Conservation (phyloP, 2,888 invertebrate species). For the Chromoteleia sp. region DNA sequence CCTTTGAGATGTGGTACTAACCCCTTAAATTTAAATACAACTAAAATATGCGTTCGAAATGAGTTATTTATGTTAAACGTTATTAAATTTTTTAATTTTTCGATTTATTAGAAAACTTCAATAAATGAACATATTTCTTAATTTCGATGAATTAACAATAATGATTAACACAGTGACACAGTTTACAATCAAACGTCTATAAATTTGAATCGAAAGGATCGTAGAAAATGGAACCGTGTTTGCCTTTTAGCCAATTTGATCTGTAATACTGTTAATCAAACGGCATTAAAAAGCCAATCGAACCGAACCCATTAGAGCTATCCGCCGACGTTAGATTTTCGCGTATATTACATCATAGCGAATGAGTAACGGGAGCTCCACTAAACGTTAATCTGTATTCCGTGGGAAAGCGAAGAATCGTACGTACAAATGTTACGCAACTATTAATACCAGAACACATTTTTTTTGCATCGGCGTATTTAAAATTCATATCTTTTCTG, state of each 20-base stretch:
- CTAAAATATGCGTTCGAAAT: too few relatives aligned
- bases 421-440: slow-evolving; percentile 44
- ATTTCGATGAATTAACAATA: too few relatives aligned
- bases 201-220: too few relatives aligned
- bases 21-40: too few relatives aligned
- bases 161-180: too few relatives aligned
- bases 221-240: too few relatives aligned
- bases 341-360: slow-evolving; percentile 43
- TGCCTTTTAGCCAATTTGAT: slow-evolving; percentile 1
- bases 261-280: slow-evolving; percentile 20
- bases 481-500: slow-evolving; percentile 29
- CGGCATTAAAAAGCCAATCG: slow-evolving; percentile 13
- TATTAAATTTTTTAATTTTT: too few relatives aligned
- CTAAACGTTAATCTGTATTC: slow-evolving; percentile 52
- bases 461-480: slow-evolving; percentile 18
- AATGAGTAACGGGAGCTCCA: slow-evolving; percentile 43
- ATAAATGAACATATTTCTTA: too few relatives aligned
- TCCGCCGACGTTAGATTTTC: slow-evolving; percentile 42
- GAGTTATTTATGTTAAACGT: too few relatives aligned
- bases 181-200: not conserved
- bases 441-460: slow-evolving; percentile 19
- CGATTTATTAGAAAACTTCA: too few relatives aligned
- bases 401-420: slow-evolving; percentile 52
- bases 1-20: too few relatives aligned
- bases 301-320: slow-evolving; percentile 16